Base-by-base conservation (phyloP, 2,888 invertebrate genomes). In the Hypomecis atomaria region DNA sequence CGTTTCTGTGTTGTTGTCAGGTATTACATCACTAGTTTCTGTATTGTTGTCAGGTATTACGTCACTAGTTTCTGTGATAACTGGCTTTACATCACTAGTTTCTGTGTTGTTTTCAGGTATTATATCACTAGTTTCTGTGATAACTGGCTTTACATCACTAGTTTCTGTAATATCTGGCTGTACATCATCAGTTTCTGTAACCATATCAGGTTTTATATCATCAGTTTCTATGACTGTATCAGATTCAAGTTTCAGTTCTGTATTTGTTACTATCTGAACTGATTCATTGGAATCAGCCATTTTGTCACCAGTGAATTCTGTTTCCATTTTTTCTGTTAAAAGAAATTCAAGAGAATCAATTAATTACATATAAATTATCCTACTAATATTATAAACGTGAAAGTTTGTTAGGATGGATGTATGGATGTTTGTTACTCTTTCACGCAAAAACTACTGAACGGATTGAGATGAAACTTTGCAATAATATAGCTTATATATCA, bases 31-130 rank as follows among this genome's bases (percentile, higher is more conserved):
- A n/a, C 5, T 53, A 44, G 43, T 33, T 42, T 34, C n/a, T 23
- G 23, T 23, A 11, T 23, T 44, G 4, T 40, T 54, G 33, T 6
- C 48, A 36, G 5, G 45, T 49, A 42, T 44, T 42, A 33, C n/a
- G 33, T n/a, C 33, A 13, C 37, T 37, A 40, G 38, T 40, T 40
- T 23, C 23, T 40, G 40, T 40, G 9, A 0, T 40, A 9, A 8
- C 10, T 40, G 40, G 40, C 3, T 40, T 7, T 4, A 9, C 40
- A 23, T 40, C 40, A 40, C 40, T 7, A 40, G 40, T 4, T 7
- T 40, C 23, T 47, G 8, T 23, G 47, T n/a, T n/a, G n/a, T n/a
- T n/a, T n/a, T n/a, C n/a, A n/a, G n/a, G 45, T 49, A 42, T 44
- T 42, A 33, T 9, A 23, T 40, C 40, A 40, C 40, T 7, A 40